Evolutionary conservation across 2,888 invertebrate species (phyloP), one percentile per base, ranked within the genome.

Genomic region (Candidula unifasciata): DNA sequence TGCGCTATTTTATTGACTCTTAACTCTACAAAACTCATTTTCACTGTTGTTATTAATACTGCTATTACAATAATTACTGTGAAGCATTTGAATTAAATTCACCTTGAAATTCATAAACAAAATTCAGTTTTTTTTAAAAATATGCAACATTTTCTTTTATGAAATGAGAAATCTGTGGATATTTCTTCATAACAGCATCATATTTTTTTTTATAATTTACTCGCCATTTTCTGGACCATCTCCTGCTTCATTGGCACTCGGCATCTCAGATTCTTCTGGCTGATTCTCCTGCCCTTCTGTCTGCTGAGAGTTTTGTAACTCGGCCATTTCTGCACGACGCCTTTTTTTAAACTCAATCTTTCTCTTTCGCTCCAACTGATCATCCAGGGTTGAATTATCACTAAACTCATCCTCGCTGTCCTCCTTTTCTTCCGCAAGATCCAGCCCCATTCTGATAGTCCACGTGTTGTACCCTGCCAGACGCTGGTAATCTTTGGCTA

Each of bases 341-440:
- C 77, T 81, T 6, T 71, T 52, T 52, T 85, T 85, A 3, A 85
- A 77, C 57, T 44, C n/a, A 54, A 85, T 8, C 78, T 85, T 85
- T 27, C 85, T 66, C 30, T 44, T 66, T 27, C 66, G 77, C 33
- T 85, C 80, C 1, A 57, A 69, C 2, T 76, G 81, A 27, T 85
- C 85, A 52, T 69, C 69, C 33, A 85, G 64, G 16, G 54, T 71
- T 21, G 85, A 78, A 60, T 81, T 78, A 60, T 85, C 85, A 74
- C 85, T 85, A 57, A 85, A 81, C 21, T 85, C 85, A 81, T 85
- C 85, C 77, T 81, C 85, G 57, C 85, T 85, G 71, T 85, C 85
- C n/a, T 81, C 81, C 24, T 69, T 68, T 35, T n/a, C 44, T 10
- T 81, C 85, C 0, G 71, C 80, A 16, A 81, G 74, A 69, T 85